Evolutionary conservation across 2,113 vertebrate genomes (phyloP), one percentile per base, ranked within the genome.

Genomic region (Himantopus leucocephalus): DNA sequence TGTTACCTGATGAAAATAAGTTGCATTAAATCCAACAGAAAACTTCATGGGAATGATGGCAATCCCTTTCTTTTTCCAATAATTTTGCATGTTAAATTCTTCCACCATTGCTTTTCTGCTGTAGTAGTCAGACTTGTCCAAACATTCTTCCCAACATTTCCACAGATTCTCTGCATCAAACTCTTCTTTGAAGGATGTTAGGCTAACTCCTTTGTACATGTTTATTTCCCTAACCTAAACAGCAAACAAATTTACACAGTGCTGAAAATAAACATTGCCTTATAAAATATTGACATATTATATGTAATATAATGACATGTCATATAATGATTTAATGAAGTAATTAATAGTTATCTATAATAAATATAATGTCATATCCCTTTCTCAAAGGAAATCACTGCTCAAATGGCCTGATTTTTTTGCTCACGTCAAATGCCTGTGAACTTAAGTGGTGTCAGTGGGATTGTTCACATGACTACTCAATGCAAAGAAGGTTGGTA

Each of bases 1-100:
- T 5, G 77, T 94, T 77, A 99, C 99, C 98, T 99, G 99, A 70
- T 99, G 98, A 35, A 98, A 98, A 81, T 95, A 97, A 73, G 97
- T 71, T 12, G 94, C 93, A 17, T 80, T 41, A 73, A 99, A 99
- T 20, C 97, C 98, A 3, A 99, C 96, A 35, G 98, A 98, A 20
- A 98, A 99, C 91, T 99, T 99, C 62, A 99, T 98, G 80, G 99
- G 99, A 39, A 99, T 70, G 22, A 98, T 85, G 34, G 98, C 81
- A 14, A 99, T 94, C 29, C 99, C 99, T 60, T 97, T 98, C 97
- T 99, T 99, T 96, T 97, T 99, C 98, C 98, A 99, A 55, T 96
- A 98, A 92, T 97, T 98, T 91, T 98, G 94, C 92, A 94, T 95
- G 88, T 99, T 99, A 60, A 99, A 99, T 75, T 95, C 97, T n/a